phyloP scores from a whole-genome alignment of 2,113 vertebrate genomes.

The Oryzias celebensis region DNA sequence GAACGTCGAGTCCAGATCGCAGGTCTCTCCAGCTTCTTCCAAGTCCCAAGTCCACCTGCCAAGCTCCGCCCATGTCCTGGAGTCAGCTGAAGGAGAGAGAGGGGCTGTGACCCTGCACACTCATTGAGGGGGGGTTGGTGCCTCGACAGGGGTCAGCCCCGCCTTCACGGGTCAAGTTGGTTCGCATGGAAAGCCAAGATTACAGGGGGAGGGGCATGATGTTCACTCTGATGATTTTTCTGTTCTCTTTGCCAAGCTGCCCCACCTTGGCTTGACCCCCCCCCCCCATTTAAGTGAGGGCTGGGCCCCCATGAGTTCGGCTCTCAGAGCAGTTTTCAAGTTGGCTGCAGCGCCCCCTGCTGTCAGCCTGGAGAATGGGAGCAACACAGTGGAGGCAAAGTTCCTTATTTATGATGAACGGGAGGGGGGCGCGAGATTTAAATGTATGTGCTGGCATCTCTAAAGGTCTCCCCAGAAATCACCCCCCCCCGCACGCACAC shows the following conservation, averaged over 20 bases:
- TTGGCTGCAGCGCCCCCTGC: constrained; percentile 9
- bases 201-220: too few relatives aligned
- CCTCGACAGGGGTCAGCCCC: background rate
- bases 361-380: constrained; percentile 13
- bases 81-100: constrained; percentile 17
- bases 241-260: too few relatives aligned
- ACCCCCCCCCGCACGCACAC: background rate
- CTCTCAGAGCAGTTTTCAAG: constrained; percentile 26
- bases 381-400: constrained; percentile 28
- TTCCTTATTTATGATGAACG: constrained; percentile 41
- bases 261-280: too few relatives aligned
- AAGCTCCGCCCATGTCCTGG: constrained; percentile 36
- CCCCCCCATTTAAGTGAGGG: background rate
- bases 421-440: constrained; percentile 4
- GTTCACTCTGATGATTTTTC: too few relatives aligned
- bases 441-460: constrained; percentile 1
- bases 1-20: constrained; percentile 42
- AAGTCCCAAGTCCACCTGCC: constrained; percentile 54
- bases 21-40: constrained; percentile 53
- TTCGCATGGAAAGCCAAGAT: too few relatives aligned
- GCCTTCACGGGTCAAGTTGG: too few relatives aligned
- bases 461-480: constrained; percentile 23
- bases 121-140: constrained; percentile 6
- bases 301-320: constrained; percentile 16
- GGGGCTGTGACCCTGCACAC: background rate